These are phyloP conservation scores for Tachypleus tridentatus DNA, from an alignment of 1,140 invertebrate genomes.

Conservation along the genomic window DNA sequence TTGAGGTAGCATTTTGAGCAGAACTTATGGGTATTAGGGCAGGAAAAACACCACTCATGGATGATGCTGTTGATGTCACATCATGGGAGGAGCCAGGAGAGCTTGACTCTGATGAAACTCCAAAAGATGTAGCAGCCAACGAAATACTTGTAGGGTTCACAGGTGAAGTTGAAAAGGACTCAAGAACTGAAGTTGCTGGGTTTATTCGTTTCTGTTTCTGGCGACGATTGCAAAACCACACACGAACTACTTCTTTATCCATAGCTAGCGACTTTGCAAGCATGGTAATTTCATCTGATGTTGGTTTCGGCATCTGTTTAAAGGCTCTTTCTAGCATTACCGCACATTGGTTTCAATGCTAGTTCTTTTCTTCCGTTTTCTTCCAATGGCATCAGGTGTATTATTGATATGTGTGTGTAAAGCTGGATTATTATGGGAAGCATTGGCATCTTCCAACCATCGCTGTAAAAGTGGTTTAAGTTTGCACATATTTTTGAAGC, in stretches of 20 bases:
- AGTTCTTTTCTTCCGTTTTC: constrained; percentile 90
- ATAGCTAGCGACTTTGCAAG: constrained; percentile 85
- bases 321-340: constrained; percentile 90
- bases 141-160: no score
- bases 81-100: constrained; percentile 10
- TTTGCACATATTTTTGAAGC: constrained; percentile 99
- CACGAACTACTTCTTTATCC: constrained; percentile 96
- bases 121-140: neutral
- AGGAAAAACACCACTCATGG: neutral
- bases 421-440: constrained; percentile 65
- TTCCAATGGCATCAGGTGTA: constrained; percentile 70
- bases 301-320: constrained; percentile 89
- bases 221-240: constrained; percentile 97
- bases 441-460: constrained; percentile 94
- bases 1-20: constrained; percentile 15
- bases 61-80: no score
- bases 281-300: constrained; percentile 86
- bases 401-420: constrained; percentile 57
- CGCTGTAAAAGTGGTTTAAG: constrained; percentile 92
- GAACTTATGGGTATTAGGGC: constrained; percentile 2
- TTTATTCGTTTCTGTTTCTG: constrained; percentile 99
- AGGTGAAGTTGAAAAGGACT: no score
- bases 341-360: constrained; percentile 92
- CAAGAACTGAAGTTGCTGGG: constrained; percentile 36
- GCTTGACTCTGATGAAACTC: constrained; percentile 2